Conservation (phyloP, 2,113 vertebrate genomes). For the Abramis brama region DNA sequence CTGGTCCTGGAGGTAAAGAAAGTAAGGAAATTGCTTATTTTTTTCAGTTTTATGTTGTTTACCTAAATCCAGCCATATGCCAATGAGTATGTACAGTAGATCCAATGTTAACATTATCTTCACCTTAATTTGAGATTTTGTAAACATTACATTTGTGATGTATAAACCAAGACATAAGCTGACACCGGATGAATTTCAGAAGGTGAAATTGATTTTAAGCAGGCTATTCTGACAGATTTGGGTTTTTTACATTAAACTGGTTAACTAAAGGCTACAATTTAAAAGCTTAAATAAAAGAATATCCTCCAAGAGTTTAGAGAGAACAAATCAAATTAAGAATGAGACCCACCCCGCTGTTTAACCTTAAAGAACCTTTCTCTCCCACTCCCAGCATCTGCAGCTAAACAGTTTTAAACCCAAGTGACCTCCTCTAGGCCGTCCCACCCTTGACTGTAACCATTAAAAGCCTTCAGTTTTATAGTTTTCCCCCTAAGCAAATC, state of each 20-base stretch:
- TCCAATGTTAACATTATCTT: constrained; percentile 4
- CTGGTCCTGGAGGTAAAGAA: not conserved
- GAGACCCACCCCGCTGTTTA: constrained; percentile 30
- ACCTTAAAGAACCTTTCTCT: constrained; percentile 45
- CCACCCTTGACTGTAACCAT: constrained; percentile 47
- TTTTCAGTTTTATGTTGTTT: constrained; percentile 11
- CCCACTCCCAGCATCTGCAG: constrained; percentile 16
- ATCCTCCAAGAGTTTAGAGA: not conserved
- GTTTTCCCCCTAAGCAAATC: constrained; percentile 20
- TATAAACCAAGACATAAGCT: not conserved
- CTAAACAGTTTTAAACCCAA: constrained; percentile 40
- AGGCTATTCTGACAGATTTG: constrained; percentile 6
- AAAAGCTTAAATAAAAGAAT: not conserved
- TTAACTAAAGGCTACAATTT: not conserved
- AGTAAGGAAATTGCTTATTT: not conserved
- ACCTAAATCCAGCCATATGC: not conserved
- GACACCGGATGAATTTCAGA: not conserved
- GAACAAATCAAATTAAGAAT: constrained; percentile 31
- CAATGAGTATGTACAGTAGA: not conserved
- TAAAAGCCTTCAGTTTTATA: constrained; percentile 40
- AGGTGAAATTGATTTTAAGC: constrained; percentile 26
- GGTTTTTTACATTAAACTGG: not conserved
- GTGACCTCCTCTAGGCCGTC: not conserved
- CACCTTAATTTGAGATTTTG: not conserved
- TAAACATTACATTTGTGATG: not conserved